Base-by-base conservation (phyloP, 2,113 vertebrate genomes). In the Arvicanthis niloticus region DNA sequence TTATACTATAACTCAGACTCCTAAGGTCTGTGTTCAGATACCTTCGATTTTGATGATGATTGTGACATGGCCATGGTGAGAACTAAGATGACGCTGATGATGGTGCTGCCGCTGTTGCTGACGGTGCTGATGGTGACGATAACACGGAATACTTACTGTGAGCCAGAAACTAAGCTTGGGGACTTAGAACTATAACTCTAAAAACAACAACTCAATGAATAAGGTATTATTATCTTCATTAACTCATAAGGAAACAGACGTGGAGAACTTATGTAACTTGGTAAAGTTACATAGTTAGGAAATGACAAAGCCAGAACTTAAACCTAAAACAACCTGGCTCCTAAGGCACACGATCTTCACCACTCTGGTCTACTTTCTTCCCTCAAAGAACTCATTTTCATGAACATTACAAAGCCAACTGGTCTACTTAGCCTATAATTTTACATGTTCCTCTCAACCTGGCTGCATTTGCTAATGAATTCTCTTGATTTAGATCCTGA, bases 201-300 rank as follows among this genome's bases (percentile, higher is more conserved):
- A 72, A 88, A 77, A 93, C 12, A 95, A 88, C 85, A 78, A 72
- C 45, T 31, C 67, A 77, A 4, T 56, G 77, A 88, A 78, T 24
- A 87, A 68, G 37, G n/a, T 72, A 62, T 88, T 65, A 89, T 80
- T 84, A 62, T 80, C 48, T 15, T 73, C 73, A 75, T 92, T 85
- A 95, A 51, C 22, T 86, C 45, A 89, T 31, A 29, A 92, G 75
- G 91, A 97, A 96, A 95, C 48, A 67, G 62, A 90, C 67, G 42
- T 78, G 76, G 13, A 72, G 29, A 91, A n/a, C 5, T 95, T 88
- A 82, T 17, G 7, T 78, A 95, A 93, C 40, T 73, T 86, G 40
- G 9, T 72, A 26, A 97, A 68, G 65, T 67, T 82, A 91, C 48
- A 68, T 53, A 88, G 15, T 76, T 84, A 85, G 86, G 58, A 84